A percentile compares a stretch with the other conserved stretches of the same genome.
Conservation (phyloP, 2,888 invertebrate species). For the Noctua pronuba region DNA sequence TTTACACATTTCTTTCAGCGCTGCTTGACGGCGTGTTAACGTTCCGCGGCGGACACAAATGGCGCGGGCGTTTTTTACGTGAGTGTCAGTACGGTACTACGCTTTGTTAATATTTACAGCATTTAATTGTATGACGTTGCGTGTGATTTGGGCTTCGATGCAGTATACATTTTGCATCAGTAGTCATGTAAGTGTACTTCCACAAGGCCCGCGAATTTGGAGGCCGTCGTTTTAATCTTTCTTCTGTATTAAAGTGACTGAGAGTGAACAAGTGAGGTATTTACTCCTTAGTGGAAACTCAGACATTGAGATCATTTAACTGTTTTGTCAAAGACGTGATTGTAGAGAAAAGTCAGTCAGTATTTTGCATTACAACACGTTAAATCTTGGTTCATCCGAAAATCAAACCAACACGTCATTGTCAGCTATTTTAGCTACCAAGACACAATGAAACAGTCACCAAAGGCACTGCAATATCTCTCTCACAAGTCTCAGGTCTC, state of each 20-base stretch:
- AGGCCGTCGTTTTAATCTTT: neutral
- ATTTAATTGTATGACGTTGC: neutral
- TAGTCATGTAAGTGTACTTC: neutral
- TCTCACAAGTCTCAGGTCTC: constrained; percentile 8
- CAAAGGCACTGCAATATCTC: constrained; percentile 18
- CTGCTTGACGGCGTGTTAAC: constrained; percentile 37
- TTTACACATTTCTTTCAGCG: constrained; percentile 55
- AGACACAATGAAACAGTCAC: constrained; percentile 2
- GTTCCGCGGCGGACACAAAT: constrained; percentile 21
- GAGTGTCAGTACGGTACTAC: neutral
- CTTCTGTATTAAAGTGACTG: neutral
- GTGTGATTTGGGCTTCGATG: neutral
- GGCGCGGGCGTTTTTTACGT: constrained; percentile 11
- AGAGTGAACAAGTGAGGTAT: neutral
- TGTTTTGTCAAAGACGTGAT: neutral
- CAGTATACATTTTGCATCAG: neutral
- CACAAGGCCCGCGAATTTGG: neutral
- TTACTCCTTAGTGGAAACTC: neutral
- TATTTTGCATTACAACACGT: neutral
- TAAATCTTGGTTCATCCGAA: neutral
- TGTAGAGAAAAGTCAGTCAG: neutral
- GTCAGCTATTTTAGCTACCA: neutral
- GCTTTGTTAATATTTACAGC: constrained; percentile 1
- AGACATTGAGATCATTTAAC: no score
- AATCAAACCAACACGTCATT: neutral